Evolutionary conservation across 2,113 vertebrate genomes (phyloP).

Genomic region (Engystomops pustulosus): DNA sequence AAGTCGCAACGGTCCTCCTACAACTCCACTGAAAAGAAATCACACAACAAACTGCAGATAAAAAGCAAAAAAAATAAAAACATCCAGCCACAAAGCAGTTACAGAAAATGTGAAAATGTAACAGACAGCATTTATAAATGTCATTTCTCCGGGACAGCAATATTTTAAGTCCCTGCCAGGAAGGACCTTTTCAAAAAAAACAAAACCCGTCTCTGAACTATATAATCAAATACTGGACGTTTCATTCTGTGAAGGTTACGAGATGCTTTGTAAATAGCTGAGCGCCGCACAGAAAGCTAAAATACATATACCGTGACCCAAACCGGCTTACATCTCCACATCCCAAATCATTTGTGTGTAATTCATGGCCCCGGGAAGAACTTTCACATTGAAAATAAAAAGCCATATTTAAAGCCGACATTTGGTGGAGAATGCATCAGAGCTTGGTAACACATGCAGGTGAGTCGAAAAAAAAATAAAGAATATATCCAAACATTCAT

Average conservation of each 20-base stretch:
- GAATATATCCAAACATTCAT: too few relatives aligned
- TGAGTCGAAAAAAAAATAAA: not conserved
- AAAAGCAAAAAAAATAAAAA: not conserved
- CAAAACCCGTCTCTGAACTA: conserved; percentile 30
- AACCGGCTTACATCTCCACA: conserved; percentile 11
- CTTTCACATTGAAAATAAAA: conserved; percentile 10
- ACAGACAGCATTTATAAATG: conserved; percentile 43
- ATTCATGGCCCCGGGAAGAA: conserved; percentile 7
- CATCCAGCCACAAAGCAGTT: not conserved
- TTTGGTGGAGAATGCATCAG: not conserved
- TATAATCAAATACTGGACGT: conserved; percentile 21
- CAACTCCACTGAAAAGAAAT: too few relatives aligned
- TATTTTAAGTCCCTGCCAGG: conserved; percentile 39
- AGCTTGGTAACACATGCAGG: not conserved
- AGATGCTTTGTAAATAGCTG: conserved; percentile 14
- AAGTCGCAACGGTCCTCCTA: too few relatives aligned
- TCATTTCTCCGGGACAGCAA: conserved; percentile 39
- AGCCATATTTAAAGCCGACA: not conserved
- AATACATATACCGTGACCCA: conserved; percentile 13
- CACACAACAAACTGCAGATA: too few relatives aligned
- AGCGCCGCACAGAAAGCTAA: conserved; percentile 15
- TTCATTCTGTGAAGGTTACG: conserved; percentile 34
- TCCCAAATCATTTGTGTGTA: conserved; percentile 12
- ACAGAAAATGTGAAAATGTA: conserved; percentile 24
- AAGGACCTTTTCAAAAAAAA: conserved; percentile 45